Conservation (phyloP, 2,113 vertebrate species). For the Paracyprichromis sp. region DNA sequence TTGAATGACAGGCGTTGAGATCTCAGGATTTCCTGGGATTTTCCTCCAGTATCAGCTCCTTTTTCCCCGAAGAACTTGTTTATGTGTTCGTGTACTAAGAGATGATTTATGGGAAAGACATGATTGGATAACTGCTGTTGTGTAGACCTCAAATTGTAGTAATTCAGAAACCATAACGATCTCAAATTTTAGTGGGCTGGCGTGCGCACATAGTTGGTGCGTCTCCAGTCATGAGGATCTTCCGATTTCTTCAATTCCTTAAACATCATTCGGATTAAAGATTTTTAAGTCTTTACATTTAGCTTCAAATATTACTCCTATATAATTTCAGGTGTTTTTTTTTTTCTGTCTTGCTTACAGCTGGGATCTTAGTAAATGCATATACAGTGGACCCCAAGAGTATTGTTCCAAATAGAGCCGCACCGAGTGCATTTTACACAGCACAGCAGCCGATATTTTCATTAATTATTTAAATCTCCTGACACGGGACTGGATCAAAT, state of each 20-base stretch:
- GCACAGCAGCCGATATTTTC: neutral
- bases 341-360: neutral
- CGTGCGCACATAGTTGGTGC: neutral
- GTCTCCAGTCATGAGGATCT: neutral
- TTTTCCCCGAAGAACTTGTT: neutral
- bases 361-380: neutral
- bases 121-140: neutral
- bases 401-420: neutral
- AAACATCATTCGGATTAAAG: neutral
- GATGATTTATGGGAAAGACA: neutral
- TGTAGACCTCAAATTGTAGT: neutral
- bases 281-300: neutral
- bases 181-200: neutral
- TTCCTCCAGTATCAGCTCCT: neutral
- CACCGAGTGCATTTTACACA: neutral
- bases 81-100: neutral
- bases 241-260: neutral
- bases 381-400: neutral
- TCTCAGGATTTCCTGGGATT: neutral
- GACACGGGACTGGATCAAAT: neutral
- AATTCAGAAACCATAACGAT: neutral
- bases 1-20: neutral
- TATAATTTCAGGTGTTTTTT: neutral
- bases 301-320: neutral
- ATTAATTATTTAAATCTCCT: neutral